phyloP scores from a whole-genome alignment of 2,113 vertebrate genomes.

The Toxostoma redivivum region DNA sequence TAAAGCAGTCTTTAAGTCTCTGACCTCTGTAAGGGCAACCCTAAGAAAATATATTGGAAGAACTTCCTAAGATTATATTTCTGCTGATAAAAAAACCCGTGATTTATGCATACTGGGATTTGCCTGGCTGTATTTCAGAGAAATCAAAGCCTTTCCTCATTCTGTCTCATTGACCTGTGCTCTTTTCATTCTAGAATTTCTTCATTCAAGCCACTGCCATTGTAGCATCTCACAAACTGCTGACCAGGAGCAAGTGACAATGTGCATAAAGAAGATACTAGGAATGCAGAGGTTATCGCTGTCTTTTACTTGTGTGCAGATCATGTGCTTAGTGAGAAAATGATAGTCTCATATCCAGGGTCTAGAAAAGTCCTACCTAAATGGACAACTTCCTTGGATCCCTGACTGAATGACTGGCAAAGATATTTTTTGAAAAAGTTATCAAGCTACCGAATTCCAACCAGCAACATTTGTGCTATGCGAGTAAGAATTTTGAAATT shows the following conservation, averaged over 20 bases:
- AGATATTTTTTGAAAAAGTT: fast-evolving
- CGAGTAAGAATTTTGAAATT: neutral
- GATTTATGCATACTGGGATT: neutral
- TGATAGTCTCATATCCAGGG: neutral
- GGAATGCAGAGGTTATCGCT: neutral
- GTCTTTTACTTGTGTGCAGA: neutral
- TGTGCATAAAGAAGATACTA: neutral
- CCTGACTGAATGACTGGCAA: neutral
- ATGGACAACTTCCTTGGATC: neutral
- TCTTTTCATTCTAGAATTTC: neutral
- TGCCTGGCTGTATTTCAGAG: neutral
- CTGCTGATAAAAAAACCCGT: neutral
- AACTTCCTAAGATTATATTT: neutral
- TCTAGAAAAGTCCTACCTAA: neutral
- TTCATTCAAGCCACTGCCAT: neutral
- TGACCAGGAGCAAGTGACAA: neutral
- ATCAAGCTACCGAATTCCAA: neutral
- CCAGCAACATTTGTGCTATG: neutral
- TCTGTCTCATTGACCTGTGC: neutral
- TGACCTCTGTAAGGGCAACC: neutral
- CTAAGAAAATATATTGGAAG: neutral
- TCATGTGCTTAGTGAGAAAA: neutral
- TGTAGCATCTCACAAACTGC: neutral
- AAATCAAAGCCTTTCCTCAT: neutral
- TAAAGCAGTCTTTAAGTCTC: neutral